Base-by-base conservation (phyloP, 2,888 invertebrate genomes). In the Cancer borealis region DNA sequence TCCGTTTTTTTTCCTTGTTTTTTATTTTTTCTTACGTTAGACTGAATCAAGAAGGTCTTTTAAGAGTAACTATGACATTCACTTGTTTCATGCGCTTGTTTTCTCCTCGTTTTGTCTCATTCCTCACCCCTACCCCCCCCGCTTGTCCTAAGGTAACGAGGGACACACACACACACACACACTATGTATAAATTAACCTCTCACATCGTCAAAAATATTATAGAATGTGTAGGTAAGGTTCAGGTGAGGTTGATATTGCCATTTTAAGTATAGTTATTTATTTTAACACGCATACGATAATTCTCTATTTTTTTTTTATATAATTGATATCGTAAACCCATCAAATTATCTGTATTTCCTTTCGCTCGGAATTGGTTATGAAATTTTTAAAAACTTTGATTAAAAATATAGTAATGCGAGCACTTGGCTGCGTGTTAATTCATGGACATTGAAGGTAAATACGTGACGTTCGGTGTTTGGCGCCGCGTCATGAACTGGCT, bases 401-500 rank as follows among this genome's bases (percentile, higher is more conserved):
- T 3, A 39, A 84, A 30, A 30, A 84, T 39, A 39, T 5, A 84
- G 14, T 30, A 39, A 84, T 17, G 79, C 39, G 39, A 84, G 84
- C 84, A 84, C 84, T 39, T 84, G 84, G 30, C 84, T 17, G 30
- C 84, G 84, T 84, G 84, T 84, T 84, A 84, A 84, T 84, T 84
- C 84, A 84, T 84, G 84, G 30, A 30, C 84, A 84, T 84, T 39
- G 84, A 84, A 84, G 84, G 84, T 84, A 84, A 84, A 84, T 39
- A 84, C 84, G 84, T 39, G 84, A 30, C 39, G 21, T 30, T 30
- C 84, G 39, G 84, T 84, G 84, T 84, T 84, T 84, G 84, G 84
- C 84, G 84, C 84, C 39, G n/a, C 84, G 84, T 39, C 84, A 84
- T 84, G 84, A 84, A 84, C 84, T 84, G 84, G 84, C 84, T 84